Percentiles rank a stretch among this genome's conserved stretches.
Evolutionary conservation across 1,140 invertebrate genomes (phyloP).

Genomic region (Hyles vespertilio): DNA sequence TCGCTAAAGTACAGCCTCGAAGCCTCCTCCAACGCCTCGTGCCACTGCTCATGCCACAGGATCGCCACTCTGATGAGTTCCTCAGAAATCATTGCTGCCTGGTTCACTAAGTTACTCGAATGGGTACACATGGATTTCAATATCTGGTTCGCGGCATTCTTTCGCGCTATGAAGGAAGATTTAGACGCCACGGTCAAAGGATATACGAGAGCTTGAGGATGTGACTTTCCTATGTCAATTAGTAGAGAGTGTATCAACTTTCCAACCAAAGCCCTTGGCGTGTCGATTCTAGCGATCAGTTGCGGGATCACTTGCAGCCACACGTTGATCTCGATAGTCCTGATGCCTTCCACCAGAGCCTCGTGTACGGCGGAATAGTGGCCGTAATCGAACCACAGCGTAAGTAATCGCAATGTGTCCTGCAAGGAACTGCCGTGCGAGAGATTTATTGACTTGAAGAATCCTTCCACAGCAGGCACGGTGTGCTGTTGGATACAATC

Average conservation of each 20-base stretch:
- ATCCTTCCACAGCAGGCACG: constrained; percentile 95
- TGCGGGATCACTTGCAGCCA: constrained; percentile 99
- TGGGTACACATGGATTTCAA: constrained; percentile 97
- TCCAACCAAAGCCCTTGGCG: constrained; percentile 89
- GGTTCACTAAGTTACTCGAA: constrained; percentile 92
- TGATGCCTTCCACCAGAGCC: constrained; percentile 93
- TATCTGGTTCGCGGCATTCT: constrained; percentile 95
- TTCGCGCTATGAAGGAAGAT: constrained; percentile 90
- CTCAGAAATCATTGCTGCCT: constrained; percentile 96
- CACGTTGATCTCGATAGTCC: constrained; percentile 96
- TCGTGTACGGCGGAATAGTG: constrained; percentile 96
- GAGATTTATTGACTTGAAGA: constrained; percentile 96
- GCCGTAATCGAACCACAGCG: constrained; percentile 97
- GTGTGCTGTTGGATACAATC: constrained; percentile 87
- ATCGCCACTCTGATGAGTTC: constrained; percentile 99
- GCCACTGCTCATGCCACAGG: constrained; percentile 99
- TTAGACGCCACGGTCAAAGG: constrained; percentile 98
- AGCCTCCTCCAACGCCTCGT: constrained; percentile 98
- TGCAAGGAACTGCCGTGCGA: constrained; percentile 96
- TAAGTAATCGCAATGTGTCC: constrained; percentile 95
- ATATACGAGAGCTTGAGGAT: constrained; percentile 96
- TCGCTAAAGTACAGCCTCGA: constrained; percentile 96
- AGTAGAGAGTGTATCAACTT: constrained; percentile 94
- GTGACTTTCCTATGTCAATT: constrained; percentile 94
- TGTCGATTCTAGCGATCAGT: constrained; percentile 98